These are phyloP conservation scores for Cebus imitator DNA, from an alignment of 2,113 vertebrate genomes.

Conservation along the genomic window DNA sequence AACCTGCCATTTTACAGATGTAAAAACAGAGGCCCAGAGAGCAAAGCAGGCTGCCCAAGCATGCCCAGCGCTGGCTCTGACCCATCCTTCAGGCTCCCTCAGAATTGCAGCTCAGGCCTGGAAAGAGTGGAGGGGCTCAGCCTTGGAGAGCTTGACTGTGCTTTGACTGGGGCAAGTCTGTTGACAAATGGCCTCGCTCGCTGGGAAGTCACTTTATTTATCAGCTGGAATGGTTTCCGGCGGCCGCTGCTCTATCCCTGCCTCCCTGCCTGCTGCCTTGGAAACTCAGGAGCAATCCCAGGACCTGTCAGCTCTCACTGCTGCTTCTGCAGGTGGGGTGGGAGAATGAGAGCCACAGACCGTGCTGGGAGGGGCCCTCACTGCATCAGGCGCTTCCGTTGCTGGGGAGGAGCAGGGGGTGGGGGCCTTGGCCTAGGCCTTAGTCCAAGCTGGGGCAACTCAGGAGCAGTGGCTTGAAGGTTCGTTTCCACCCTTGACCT, in stretches of 20 bases:
- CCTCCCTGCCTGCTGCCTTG: background rate
- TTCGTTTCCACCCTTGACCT: background rate
- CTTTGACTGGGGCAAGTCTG: background rate
- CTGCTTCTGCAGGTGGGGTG: background rate
- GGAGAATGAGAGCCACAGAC: background rate
- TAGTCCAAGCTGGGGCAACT: background rate
- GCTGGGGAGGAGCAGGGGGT: fast-evolving
- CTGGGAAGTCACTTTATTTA: conserved; percentile 50
- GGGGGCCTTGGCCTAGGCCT: background rate
- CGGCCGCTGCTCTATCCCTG: background rate
- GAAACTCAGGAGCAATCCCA: fast-evolving
- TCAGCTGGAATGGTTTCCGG: conserved; percentile 8
- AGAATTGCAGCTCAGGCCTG: background rate
- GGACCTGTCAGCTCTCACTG: background rate
- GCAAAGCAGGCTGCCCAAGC: background rate
- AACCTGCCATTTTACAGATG: background rate
- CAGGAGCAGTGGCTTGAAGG: background rate
- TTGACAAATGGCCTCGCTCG: conserved; percentile 43
- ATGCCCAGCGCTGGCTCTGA: background rate
- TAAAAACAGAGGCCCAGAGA: background rate
- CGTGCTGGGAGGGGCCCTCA: background rate
- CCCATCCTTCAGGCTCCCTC: background rate
- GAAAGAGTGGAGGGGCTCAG: background rate
- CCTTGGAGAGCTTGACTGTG: background rate
- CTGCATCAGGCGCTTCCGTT: background rate